Conservation (phyloP, 2,113 vertebrate species). For the Todiramphus chloris region DNA sequence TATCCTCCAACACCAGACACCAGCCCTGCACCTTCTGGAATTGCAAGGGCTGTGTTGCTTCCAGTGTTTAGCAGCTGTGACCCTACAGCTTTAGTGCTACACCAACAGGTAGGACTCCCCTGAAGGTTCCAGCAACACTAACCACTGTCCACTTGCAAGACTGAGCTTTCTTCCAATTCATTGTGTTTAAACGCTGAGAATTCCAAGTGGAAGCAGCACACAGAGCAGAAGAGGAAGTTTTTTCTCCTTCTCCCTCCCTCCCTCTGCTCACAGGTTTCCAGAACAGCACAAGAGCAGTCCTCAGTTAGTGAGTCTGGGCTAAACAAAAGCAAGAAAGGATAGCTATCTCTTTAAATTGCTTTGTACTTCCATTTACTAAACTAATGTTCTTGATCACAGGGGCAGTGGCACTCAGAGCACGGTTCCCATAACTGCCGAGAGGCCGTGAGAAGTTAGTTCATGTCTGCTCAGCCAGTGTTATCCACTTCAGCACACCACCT, state of each 20-base stretch:
- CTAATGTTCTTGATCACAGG: not conserved
- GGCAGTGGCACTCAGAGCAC: fast-evolving
- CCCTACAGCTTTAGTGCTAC: not conserved
- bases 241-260: not conserved
- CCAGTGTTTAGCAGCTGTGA: not conserved
- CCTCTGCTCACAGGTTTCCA: not conserved
- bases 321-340: not conserved
- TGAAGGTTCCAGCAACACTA: not conserved
- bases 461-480: not conserved
- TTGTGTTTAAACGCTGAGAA: not conserved
- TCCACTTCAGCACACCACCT: not conserved
- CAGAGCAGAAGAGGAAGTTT: not conserved
- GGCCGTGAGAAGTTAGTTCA: not conserved
- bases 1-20: not conserved
- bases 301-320: not conserved
- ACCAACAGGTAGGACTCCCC: not conserved
- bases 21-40: not conserved
- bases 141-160: not conserved
- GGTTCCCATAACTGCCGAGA: not conserved
- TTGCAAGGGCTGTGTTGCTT: not conserved
- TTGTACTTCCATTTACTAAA: not conserved
- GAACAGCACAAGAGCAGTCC: not conserved
- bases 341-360: not conserved
- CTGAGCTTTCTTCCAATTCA: not conserved
- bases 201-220: not conserved